These are phyloP conservation scores for Labia minor DNA, from an alignment of 2,888 invertebrate species.

Conservation along the genomic window DNA sequence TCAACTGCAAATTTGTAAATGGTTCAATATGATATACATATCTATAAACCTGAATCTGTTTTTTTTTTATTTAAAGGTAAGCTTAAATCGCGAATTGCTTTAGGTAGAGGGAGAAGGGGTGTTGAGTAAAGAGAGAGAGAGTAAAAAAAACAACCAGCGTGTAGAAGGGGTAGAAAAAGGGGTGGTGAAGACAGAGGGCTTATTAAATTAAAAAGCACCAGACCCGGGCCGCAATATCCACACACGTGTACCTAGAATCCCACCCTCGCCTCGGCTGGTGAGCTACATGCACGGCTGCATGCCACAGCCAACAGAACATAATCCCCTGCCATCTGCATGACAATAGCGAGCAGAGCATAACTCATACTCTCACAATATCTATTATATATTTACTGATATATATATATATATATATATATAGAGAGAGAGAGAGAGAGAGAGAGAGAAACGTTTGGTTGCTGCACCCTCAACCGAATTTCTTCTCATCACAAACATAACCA, in stretches of 20 bases:
- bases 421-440: too few relatives aligned
- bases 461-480: too few relatives aligned
- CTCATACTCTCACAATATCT: neutral
- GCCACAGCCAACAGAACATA: constrained; percentile 4
- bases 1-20: neutral
- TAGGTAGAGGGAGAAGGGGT: neutral
- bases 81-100: neutral
- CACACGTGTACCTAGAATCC: neutral
- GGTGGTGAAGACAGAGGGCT: neutral
- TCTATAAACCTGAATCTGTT: too few relatives aligned
- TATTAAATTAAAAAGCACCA: constrained; percentile 13
- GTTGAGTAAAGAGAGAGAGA: neutral
- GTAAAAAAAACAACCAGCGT: neutral
- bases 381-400: neutral
- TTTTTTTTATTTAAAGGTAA: neutral
- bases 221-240: neutral
- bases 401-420: too few relatives aligned
- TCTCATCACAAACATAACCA: too few relatives aligned
- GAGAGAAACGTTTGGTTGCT: too few relatives aligned
- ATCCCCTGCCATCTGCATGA: constrained; percentile 8
- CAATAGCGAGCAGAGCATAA: neutral
- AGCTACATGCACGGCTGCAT: neutral
- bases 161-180: too few relatives aligned
- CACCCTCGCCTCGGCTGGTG: neutral
- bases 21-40: neutral